These are phyloP conservation scores for Proteles cristata DNA, from an alignment of 2,113 vertebrate genomes.

Conservation along the genomic window DNA sequence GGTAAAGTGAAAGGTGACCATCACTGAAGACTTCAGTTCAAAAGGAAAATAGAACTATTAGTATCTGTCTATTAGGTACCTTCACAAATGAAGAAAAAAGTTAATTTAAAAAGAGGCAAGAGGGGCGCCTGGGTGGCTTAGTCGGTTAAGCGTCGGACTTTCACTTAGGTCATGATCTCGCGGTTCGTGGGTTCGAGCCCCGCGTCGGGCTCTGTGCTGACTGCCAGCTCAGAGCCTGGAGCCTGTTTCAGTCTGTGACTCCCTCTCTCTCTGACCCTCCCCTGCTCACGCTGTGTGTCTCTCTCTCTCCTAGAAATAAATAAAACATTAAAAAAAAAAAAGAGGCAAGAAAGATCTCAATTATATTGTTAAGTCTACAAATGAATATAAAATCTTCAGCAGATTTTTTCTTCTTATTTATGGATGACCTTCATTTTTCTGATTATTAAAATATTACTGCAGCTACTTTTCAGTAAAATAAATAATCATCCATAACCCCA, in stretches of 20 bases:
- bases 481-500: background rate
- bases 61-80: background rate
- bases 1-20: background rate
- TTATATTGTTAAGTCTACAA: background rate
- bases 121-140: no score
- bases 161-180: no score
- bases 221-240: no score
- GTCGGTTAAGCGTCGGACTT: no score
- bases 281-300: no score
- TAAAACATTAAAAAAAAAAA: background rate
- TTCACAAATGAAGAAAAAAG: background rate
- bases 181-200: no score
- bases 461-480: constrained; percentile 1
- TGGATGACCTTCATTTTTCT: constrained; percentile 1
- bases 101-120: background rate
- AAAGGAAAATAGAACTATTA: background rate
- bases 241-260: no score
- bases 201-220: no score
- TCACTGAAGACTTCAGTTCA: background rate
- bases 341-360: background rate
- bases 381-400: background rate
- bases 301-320: no score
- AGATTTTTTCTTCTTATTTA: background rate
- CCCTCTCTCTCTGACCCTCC: no score
- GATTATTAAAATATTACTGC: background rate